A percentile compares a stretch with the other conserved stretches of the same genome.
Evolutionary conservation across 2,797 vertebrate genomes (phyloP).

Genomic region (Brotogeris chrysoptera): DNA sequence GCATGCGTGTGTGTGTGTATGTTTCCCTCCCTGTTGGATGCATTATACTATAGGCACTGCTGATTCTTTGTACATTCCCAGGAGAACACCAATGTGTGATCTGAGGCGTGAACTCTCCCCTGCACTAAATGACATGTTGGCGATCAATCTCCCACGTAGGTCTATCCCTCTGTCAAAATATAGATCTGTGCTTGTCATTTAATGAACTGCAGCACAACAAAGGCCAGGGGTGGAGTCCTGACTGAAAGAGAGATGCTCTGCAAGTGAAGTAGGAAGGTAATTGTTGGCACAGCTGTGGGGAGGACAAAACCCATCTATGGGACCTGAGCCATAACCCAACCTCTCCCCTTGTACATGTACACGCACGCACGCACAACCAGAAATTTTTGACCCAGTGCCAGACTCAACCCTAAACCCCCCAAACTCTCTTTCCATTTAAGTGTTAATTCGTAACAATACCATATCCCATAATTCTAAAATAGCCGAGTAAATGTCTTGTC

Average conservation of each 20-base stretch:
- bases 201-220: background rate
- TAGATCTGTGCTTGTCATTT: background rate
- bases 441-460: constrained; percentile 69
- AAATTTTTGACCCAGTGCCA: background rate
- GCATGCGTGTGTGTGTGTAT: accelerated
- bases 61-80: background rate
- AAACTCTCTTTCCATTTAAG: constrained; percentile 37
- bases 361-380: accelerated
- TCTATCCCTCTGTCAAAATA: background rate
- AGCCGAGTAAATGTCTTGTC: constrained; percentile 82
- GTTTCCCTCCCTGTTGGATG: background rate
- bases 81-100: background rate
- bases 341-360: background rate
- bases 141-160: background rate
- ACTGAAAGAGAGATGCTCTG: background rate
- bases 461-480: constrained; percentile 86
- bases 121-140: accelerated
- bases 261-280: background rate
- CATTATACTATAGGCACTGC: background rate
- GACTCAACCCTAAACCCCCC: background rate
- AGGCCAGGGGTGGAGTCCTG: background rate
- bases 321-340: background rate
- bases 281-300: background rate
- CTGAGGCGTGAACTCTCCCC: background rate
- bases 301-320: background rate